Conservation (phyloP, 2,113 vertebrate species). For the Cariama cristata region DNA sequence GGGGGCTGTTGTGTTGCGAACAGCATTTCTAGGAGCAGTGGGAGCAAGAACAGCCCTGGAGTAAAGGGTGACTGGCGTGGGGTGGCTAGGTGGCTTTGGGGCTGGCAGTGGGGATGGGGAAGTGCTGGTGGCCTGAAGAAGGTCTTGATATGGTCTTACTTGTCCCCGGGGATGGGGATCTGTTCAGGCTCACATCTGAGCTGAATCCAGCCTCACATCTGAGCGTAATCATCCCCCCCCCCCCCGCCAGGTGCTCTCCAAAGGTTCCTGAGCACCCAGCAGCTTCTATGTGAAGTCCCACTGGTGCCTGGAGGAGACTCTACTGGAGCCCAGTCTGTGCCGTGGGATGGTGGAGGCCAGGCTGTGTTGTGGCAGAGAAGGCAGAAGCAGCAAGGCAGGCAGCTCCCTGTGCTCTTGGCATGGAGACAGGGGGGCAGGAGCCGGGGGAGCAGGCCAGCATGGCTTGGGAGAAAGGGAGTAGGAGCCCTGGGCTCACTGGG, state of each 20-base stretch:
- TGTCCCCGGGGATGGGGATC: neutral
- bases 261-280: neutral
- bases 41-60: neutral
- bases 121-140: neutral
- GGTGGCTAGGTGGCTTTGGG: neutral
- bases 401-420: neutral
- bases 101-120: neutral
- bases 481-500: neutral
- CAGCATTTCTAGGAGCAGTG: neutral
- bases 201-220: neutral
- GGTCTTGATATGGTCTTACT: neutral
- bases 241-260: neutral
- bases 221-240: neutral
- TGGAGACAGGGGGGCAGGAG: neutral
- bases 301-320: neutral
- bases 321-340: neutral
- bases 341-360: too few relatives aligned
- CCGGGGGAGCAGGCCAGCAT: neutral
- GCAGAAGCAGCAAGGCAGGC: neutral
- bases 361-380: neutral
- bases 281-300: neutral
- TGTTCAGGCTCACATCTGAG: neutral
- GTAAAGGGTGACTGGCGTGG: neutral
- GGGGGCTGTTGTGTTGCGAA: neutral
- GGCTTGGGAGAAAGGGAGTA: neutral